A percentile compares a stretch with the other conserved stretches of the same genome.
Conservation (phyloP, 53 echinoderm and acorn worm genomes). For the Apostichopus leukothele region DNA sequence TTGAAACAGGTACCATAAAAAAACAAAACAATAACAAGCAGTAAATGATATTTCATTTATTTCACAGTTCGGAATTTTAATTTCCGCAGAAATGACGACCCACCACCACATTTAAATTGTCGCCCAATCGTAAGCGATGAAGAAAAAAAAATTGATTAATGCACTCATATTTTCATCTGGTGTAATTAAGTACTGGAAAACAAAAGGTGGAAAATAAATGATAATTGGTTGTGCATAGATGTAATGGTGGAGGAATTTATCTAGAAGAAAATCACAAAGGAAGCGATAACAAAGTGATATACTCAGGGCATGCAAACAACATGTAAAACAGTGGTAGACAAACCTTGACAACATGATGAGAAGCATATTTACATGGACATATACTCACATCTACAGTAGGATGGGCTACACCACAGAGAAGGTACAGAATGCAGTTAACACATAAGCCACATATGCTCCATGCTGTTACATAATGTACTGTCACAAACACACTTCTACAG, state of each 20-base stretch:
- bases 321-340: background rate
- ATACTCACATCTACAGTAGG: background rate
- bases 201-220: background rate
- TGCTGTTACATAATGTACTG: background rate
- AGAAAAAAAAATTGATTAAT: background rate
- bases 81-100: background rate
- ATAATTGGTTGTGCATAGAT: background rate
- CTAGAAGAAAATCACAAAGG: background rate
- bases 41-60: background rate
- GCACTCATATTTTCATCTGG: background rate
- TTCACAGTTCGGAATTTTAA: background rate
- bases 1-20: background rate
- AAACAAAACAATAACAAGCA: background rate
- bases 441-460: background rate
- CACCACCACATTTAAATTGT: background rate
- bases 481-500: background rate
- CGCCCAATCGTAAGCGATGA: background rate
- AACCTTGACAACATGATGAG: background rate
- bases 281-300: background rate
- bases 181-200: slow-evolving; percentile 3
- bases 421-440: background rate
- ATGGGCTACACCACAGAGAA: background rate
- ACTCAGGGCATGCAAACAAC: background rate
- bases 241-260: background rate
- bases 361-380: background rate